Evolutionary conservation across 2,113 vertebrate species (phyloP).

Genomic region (Esox niger): DNA sequence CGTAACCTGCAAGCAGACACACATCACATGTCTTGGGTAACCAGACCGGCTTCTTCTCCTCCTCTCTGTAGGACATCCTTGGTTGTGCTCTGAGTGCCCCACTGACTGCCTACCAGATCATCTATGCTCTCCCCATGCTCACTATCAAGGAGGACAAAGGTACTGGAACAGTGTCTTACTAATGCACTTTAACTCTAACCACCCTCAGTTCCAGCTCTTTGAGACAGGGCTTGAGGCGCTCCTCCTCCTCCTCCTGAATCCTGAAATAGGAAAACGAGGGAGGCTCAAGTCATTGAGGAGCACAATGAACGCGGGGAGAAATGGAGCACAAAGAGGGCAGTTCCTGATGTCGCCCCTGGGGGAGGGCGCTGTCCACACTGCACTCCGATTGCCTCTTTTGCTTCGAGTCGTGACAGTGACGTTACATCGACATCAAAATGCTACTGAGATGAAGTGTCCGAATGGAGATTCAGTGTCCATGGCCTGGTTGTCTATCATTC

Average conservation of each 20-base stretch:
- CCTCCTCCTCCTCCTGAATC: too few relatives aligned
- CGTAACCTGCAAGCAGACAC: background rate
- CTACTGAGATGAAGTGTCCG: conserved; percentile 26
- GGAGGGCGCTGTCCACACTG: too few relatives aligned
- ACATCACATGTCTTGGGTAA: background rate
- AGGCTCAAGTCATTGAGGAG: too few relatives aligned
- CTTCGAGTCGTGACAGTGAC: background rate
- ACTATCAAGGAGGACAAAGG: conserved; percentile 99
- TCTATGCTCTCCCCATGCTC: conserved; percentile 94
- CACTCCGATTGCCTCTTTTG: too few relatives aligned
- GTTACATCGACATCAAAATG: background rate
- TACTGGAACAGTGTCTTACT: conserved; percentile 47
- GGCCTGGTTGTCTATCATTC: background rate
- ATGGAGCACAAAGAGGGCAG: too few relatives aligned
- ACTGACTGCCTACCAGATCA: conserved; percentile 82
- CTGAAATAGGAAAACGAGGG: too few relatives aligned
- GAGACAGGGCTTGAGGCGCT: too few relatives aligned
- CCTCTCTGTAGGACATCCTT: conserved; percentile 81
- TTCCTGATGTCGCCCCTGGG: too few relatives aligned
- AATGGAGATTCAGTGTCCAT: conserved; percentile 2
- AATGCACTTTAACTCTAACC: background rate
- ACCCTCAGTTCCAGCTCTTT: background rate
- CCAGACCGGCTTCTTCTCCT: too few relatives aligned
- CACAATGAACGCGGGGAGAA: too few relatives aligned
- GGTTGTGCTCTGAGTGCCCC: conserved; percentile 86